These are phyloP conservation scores for Synanthedon myopaeformis DNA, from an alignment of 2,888 invertebrate genomes.

Conservation along the genomic window DNA sequence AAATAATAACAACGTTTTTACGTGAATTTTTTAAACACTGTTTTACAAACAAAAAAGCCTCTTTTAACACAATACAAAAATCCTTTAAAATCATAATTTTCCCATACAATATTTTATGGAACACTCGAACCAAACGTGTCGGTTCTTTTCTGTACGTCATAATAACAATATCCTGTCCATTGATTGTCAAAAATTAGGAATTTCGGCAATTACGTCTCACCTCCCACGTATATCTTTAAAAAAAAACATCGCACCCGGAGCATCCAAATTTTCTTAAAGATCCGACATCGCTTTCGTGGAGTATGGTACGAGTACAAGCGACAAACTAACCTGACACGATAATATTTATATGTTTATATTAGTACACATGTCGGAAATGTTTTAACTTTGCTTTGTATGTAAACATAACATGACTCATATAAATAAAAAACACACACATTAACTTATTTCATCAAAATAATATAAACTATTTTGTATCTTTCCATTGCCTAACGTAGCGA, in stretches of 20 bases:
- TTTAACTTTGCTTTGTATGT: too few species aligned
- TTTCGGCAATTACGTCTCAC: constrained; percentile 67
- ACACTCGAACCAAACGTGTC: constrained; percentile 15
- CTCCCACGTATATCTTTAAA: constrained; percentile 59
- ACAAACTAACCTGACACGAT: background rate
- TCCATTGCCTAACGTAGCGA: too few species aligned
- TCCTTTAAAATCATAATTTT: constrained; percentile 14
- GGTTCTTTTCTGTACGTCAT: constrained; percentile 40
- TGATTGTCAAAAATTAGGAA: constrained; percentile 69
- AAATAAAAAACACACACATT: too few species aligned
- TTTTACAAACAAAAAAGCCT: background rate
- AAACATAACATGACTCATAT: too few species aligned
- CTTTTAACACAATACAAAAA: constrained; percentile 4
- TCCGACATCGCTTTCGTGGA: constrained; percentile 38
- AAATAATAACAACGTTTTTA: too few species aligned
- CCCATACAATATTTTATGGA: constrained; percentile 19
- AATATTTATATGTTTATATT: too few species aligned
- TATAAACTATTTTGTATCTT: too few species aligned
- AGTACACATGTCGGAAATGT: too few species aligned
- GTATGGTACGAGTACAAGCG: background rate
- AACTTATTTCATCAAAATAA: too few species aligned
- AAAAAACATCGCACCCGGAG: constrained; percentile 57
- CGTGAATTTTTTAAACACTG: background rate
- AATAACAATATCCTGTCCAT: constrained; percentile 68
- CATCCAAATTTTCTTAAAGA: constrained; percentile 60